Evolutionary conservation across 2,888 invertebrate genomes (phyloP).

Genomic region (Orthonychiurus folsomi): DNA sequence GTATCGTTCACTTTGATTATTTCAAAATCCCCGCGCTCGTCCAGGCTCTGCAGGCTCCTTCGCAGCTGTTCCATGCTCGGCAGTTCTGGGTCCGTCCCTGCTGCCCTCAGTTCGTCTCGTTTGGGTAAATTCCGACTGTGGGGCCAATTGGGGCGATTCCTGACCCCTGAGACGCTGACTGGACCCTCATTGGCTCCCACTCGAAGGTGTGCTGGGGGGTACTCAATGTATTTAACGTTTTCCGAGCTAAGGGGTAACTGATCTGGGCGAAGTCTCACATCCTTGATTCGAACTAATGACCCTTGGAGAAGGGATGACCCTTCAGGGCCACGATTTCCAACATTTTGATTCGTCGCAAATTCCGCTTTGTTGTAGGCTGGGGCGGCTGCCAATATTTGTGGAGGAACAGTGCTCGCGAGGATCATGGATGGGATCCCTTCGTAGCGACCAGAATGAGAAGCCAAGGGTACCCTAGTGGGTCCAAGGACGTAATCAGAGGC

Average conservation of each 20-base stretch:
- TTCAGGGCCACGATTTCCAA: not conserved
- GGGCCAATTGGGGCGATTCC: slow-evolving; percentile 19
- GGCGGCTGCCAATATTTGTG: too few relatives aligned
- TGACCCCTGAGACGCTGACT: too few relatives aligned
- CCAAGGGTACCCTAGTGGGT: slow-evolving; percentile 23
- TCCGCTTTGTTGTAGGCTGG: too few relatives aligned
- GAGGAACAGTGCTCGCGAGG: slow-evolving; percentile 29
- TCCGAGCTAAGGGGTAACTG: not conserved
- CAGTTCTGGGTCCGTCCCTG: not conserved
- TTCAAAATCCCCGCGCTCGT: not conserved
- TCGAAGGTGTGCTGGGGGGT: not conserved
- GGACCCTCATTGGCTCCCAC: not conserved
- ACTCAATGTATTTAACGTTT: not conserved
- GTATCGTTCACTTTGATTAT: not conserved
- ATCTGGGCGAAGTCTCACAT: not conserved
- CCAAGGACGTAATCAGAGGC: slow-evolving; percentile 27
- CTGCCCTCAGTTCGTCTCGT: slow-evolving; percentile 15
- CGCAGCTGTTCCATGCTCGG: not conserved
- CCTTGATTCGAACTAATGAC: too few relatives aligned
- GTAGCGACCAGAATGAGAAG: slow-evolving; percentile 27
- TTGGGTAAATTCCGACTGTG: slow-evolving; percentile 37
- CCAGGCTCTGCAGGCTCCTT: too few relatives aligned
- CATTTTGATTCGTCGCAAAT: too few relatives aligned
- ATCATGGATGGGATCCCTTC: slow-evolving; percentile 27
- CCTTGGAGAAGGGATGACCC: too few relatives aligned